These are phyloP conservation scores for Drosophila anceps DNA, from an alignment of 2,888 invertebrate genomes.

Conservation along the genomic window DNA sequence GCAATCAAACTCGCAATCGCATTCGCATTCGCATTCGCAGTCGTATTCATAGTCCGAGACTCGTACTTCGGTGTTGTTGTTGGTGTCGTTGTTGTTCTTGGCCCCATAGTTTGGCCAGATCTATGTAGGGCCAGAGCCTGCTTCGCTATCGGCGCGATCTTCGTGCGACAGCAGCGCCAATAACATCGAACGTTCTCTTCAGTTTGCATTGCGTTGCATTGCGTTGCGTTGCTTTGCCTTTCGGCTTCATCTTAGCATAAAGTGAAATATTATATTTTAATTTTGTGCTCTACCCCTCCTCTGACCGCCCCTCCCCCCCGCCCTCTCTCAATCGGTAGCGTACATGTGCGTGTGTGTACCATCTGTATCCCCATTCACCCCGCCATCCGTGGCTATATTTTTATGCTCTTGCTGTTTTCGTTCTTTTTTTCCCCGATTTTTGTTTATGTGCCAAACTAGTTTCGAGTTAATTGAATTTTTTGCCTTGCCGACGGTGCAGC, in stretches of 20 bases:
- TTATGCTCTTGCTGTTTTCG: slow-evolving; percentile 20
- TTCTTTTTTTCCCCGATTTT: slow-evolving; percentile 52
- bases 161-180: slow-evolving; percentile 48
- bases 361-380: not conserved
- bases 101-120: slow-evolving; percentile 33
- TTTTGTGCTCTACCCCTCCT: slow-evolving; percentile 32
- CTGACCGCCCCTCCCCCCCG: not conserved
- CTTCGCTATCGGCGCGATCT: slow-evolving; percentile 55
- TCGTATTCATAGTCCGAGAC: slow-evolving; percentile 22
- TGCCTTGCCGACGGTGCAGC: slow-evolving; percentile 50
- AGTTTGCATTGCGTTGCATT: slow-evolving; percentile 26
- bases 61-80: slow-evolving; percentile 14
- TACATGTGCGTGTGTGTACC: slow-evolving; percentile 25
- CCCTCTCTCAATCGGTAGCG: not conserved
- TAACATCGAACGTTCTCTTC: slow-evolving; percentile 46
- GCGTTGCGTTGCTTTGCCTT: slow-evolving; percentile 24
- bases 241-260: slow-evolving; percentile 29
- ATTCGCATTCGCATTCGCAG: slow-evolving; percentile 17
- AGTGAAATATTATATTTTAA: slow-evolving; percentile 70
- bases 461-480: slow-evolving; percentile 71
- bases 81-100: slow-evolving; percentile 16
- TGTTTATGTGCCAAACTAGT: slow-evolving; percentile 77
- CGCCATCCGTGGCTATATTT: slow-evolving; percentile 16
- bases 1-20: slow-evolving; percentile 39
- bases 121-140: slow-evolving; percentile 31